Base-by-base conservation (phyloP, 1,140 invertebrate genomes). In the Trichogramma pretiosum region DNA sequence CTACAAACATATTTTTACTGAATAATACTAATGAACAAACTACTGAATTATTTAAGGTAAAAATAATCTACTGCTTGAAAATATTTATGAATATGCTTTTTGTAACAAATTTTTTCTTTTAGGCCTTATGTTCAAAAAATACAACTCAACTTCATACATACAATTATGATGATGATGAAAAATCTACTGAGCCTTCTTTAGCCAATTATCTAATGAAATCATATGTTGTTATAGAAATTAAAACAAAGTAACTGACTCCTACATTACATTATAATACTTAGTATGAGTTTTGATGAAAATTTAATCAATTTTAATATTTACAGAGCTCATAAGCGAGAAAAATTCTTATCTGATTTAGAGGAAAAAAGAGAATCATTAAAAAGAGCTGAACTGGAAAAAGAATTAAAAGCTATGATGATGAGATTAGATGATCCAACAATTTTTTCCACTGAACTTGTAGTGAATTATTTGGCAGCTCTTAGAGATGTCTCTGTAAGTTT, bases 291-390 rank as follows among this genome's bases (percentile, higher is more conserved):
- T n/a, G n/a, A n/a, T n/a, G n/a, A n/a, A n/a, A 14, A 13, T 35
- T 50, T 40, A 39, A 52, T 24, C 24, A n/a, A 14, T 24, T 40
- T 23, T 56, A 40, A 39, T 41, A 58, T 62, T 71, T 73, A 42
- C 64, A 93, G 91, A 72, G 89, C 89, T 5, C 94, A 99, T 67
- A 87, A 97, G 73, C 94, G 96, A 67, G 96, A 99, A 66, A 98
- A 98, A 71, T 99, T 99, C 74, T 69, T 99, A 34, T 76, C 83
- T 18, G 96, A 99, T 74, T 74, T 99, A 23, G 78, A 95, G 8
- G 95, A 96, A 74, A 85, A 90, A 3, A 80, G 92, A 42, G 94
- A 98, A 63, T 83, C 79, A 7, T 84, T 85, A 67, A 84, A 81
- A 34, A 89, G 90, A 5, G 81, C 85, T 42, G 93, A 98, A 61